Evolutionary conservation across 2,797 vertebrate species (phyloP), one percentile per base, ranked within the genome.

Genomic region (Sciurus vulgaris): DNA sequence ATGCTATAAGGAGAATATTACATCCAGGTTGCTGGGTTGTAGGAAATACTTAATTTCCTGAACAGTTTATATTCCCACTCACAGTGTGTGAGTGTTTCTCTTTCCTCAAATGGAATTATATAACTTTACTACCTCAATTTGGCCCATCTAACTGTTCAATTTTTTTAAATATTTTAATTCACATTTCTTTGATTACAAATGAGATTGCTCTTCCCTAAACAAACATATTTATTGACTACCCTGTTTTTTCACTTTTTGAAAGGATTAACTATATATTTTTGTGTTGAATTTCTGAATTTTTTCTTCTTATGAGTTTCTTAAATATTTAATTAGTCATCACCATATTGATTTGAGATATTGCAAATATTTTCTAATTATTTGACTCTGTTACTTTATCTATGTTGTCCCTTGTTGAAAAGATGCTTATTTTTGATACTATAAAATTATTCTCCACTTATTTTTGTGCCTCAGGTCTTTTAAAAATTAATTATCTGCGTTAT

Each of bases 401-500:
- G 10, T 54, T 83, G 47, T 2, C 28, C 4, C 69, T 92, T 67
- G 51, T 54, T 88, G 47, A 85, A 73, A 93, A 54, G 17, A 47
- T 30, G 2, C n/a, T 91, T 74, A 70, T 84, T 93, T 86, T n/a
- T 91, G 11, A 44, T 89, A 49, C 74, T 95, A 8, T 49, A 18
- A 74, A 76, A 49, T 47, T 69, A 11, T 59, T 73, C 12, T 74
- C 10, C 8, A 44, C 85, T 30, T 73, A n/a, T 67, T 96, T 94
- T 84, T 44, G 5, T 5, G 18, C 18, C 81, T 73, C 79, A 22
- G 49, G 2, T 59, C 17, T 88, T 65, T 54, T 54, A 1, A 28
- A 38, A 47, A 87, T 78, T 88, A 94, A 70, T 89, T 69, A 7
- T 20, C 35, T n/a, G 22, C 8, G 44, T 88, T 96, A 77, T 72